Base-by-base conservation (phyloP, 37 sponge, comb jelly and placozoan genomes). In the Corticium candelabrum region DNA sequence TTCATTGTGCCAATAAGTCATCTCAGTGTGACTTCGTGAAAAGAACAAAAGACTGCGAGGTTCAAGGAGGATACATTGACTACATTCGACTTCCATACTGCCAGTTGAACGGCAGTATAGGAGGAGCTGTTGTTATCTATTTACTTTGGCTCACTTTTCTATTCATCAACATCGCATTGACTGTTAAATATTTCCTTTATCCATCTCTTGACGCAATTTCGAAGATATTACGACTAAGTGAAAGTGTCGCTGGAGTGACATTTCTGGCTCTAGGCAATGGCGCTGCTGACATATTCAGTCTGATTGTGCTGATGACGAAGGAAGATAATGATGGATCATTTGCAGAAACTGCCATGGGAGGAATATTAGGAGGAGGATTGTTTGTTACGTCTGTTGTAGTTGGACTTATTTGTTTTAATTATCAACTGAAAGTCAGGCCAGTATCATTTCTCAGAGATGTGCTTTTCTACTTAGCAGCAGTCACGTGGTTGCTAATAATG, bases 201-300 rank as follows among this genome's bases (percentile, higher is more conserved):
- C 84, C 84, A 15, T 41, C 84, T 15, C 71, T 82, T 3, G 40
- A 71, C 29, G n/a, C 40, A 29, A 82, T 82, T 39, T 82, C 84
- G 11, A 77, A 82, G 34, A 79, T 38, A 41, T 40, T 82, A 2
- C n/a, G 50, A n/a, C 40, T 82, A 2, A 76, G 68, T 37, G 76
- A 82, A 50, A 82, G 77, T 38, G 78, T 82, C 32, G 84, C 84
- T 1, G 84, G 84, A 4, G 84, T 82, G 32, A 82, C 84, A 3
- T 82, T 82, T 37, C 70, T 82, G 32, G 84, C 84, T n/a, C 69
- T 82, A 2, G 84, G 84, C 37, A 82, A 82, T 37, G 84, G 84
- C 3, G 80, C 84, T 15, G 76, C 84, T 5, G 84, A 82, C 37
- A 82, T 82, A 11, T 82, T 82, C 41, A 82, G 84, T 80, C 34